Percentiles rank a stretch among this genome's conserved stretches.
Conservation (phyloP, 2,797 vertebrate species). For the Sebastes flavidus region DNA sequence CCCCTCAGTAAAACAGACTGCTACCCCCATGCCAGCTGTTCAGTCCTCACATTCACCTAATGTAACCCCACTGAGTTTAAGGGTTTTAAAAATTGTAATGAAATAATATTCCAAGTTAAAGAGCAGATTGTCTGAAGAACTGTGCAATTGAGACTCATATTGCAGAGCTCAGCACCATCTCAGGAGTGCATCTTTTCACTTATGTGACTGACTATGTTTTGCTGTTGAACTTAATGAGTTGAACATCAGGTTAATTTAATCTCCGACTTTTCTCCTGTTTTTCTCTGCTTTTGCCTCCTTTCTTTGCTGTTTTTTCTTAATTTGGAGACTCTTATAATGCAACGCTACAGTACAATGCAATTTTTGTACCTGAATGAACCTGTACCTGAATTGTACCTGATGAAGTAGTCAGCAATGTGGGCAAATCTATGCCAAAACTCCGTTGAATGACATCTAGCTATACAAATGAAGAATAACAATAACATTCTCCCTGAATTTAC, state of each 20-base stretch:
- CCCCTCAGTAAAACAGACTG: slow-evolving; percentile 55
- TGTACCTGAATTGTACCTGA: background rate
- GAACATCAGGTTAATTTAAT: background rate
- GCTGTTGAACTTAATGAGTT: background rate
- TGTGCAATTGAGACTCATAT: background rate
- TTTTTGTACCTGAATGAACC: slow-evolving; percentile 16
- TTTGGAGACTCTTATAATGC: background rate
- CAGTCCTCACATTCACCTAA: slow-evolving; percentile 37
- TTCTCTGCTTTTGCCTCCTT: background rate
- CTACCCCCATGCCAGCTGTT: slow-evolving; percentile 63
- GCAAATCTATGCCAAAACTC: slow-evolving; percentile 36
- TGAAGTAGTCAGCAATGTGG: slow-evolving; percentile 20
- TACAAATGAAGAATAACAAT: slow-evolving; percentile 18
- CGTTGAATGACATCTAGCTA: slow-evolving; percentile 35
- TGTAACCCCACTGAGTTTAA: slow-evolving; percentile 43
- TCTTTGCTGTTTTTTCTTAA: background rate
- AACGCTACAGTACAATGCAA: slow-evolving; percentile 4
- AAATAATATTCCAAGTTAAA: slow-evolving; percentile 24
- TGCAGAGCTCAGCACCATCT: background rate
- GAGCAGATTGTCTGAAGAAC: slow-evolving; percentile 24
- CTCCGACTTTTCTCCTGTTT: background rate
- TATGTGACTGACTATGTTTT: background rate
- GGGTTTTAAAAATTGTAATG: slow-evolving; percentile 12
- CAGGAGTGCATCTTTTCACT: background rate
- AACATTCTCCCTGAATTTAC: background rate